Evolutionary conservation across 2,888 invertebrate genomes (phyloP), one percentile per base, ranked within the genome.

Genomic region (Alentia gelatinosa): DNA sequence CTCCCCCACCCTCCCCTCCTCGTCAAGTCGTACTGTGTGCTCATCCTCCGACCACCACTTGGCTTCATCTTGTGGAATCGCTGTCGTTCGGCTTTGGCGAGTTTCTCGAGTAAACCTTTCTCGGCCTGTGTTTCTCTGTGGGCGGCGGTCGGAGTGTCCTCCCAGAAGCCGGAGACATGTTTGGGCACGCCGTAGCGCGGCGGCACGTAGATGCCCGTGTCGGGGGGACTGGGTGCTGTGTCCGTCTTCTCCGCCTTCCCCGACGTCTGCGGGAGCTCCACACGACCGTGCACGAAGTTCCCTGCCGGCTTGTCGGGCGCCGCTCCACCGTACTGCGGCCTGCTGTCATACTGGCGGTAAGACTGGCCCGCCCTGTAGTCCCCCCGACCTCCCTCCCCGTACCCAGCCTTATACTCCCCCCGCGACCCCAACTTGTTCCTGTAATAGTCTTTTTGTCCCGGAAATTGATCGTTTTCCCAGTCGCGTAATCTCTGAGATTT

Each of bases 111-210:
- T n/a, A 68, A n/a, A 68, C 68, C 33, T 30, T 30, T 68, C 26
- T 68, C 68, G 12, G 4, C 30, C 5, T n/a, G 30, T 1, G 68
- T 68, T n/a, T 47, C 19, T 7, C 12, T 3, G 68, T 1, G 4
- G 12, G 26, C 68, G 3, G 30, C 68, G 39, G 23, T 39, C 37
- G 83, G 83, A 23, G 83, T 35, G 37, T 83, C 83, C 4, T 35
- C 83, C 83, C 83, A 83, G 37, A 83, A 83, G 4, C 83, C 83
- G 15, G 83, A 37, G 15, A 83, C 83, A 23, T 83, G 83, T 3
- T 19, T 35, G 15, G 83, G 83, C 3, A 83, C 83, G 0, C 83
- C 83, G 39, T n/a, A 12, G 15, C 83, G 83, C 23, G 35, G 7
- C 4, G 83, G 83, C n/a, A 12, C 15, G n/a, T 40, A 37, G 5